A percentile compares a stretch with the other conserved stretches of the same genome.
These are phyloP conservation scores for Nomada ruficornis DNA, from an alignment of 2,888 invertebrate species.

Conservation along the genomic window DNA sequence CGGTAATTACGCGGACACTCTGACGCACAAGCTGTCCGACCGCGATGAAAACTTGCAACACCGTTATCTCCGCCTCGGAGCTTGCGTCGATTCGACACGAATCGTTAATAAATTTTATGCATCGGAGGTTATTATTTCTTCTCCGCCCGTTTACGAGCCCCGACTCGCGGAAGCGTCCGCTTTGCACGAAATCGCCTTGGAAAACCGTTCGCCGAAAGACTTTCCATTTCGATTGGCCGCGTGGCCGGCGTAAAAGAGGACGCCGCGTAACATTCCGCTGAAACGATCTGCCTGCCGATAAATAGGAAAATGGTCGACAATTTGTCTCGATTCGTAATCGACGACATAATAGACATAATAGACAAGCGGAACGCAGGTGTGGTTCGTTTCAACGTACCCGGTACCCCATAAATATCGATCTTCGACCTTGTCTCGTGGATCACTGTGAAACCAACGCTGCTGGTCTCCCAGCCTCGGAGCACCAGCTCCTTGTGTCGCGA, in stretches of 20 bases:
- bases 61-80: not conserved
- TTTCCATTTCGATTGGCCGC: slow-evolving; percentile 27
- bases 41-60: slow-evolving; percentile 14
- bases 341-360: slow-evolving; percentile 50
- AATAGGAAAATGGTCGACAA: slow-evolving; percentile 59
- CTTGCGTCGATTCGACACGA: not conserved
- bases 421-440: slow-evolving; percentile 21
- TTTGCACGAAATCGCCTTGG: not conserved
- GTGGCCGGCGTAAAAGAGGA: not conserved
- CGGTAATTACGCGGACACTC: slow-evolving; percentile 47
- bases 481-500: not conserved
- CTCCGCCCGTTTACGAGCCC: not conserved
- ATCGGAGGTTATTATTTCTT: not conserved
- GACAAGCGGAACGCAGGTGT: slow-evolving; percentile 57
- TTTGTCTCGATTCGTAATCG: slow-evolving; percentile 62
- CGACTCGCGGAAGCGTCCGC: slow-evolving; percentile 6
- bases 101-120: slow-evolving; percentile 4
- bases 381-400: slow-evolving; percentile 57
- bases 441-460: not conserved
- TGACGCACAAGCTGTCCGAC: not conserved
- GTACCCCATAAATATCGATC: slow-evolving; percentile 61
- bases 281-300: slow-evolving; percentile 34
- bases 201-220: slow-evolving; percentile 28
- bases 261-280: slow-evolving; percentile 25
- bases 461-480: not conserved